Base-by-base conservation (phyloP, 2,113 vertebrate genomes). In the Garra rufa region DNA sequence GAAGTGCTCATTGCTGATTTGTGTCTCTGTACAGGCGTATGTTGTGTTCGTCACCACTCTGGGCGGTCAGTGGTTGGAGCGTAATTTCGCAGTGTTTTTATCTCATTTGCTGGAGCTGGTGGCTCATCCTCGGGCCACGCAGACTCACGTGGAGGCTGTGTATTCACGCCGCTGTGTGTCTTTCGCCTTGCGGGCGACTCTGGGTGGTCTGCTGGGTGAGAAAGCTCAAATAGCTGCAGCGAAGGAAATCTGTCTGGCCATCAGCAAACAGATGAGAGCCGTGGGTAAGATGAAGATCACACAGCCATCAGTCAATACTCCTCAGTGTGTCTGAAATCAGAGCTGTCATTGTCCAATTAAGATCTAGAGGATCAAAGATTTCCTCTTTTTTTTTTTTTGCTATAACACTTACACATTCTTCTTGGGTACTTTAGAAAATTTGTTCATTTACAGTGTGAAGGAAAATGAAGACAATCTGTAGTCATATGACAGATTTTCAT, bases 151-250 rank as follows among this genome's bases (percentile, higher is more conserved):
- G 55, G 98, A 99, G 73, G 98, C 98, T 0, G 98, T 99, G 84
- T 99, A 99, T 88, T 99, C 98, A 0, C 96, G 98, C 71, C 97
- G 98, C 89, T 99, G 98, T 0, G 98, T 99, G 83, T 99, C 98
- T 83, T 99, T 99, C 87, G 98, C 99, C 91, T 94, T 99, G 13
- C 96, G 97, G 44, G 97, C 98, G 85, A 98, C 98, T 0, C 95
- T 99, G 86, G 98, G 98, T 43, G 97, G 97, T 89, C 92, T 99
- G 74, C 92, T 99, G 0, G 98, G 98, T 0, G 98, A 99, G 90
- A 99, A 99, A 91, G 98, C 98, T 13, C 98, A 99, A 94, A 99
- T 99, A 84, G 98, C 98, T 48, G 98, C 98, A 73, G 98, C 97
- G 85, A 99, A 98, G 93, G 98, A 99, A 91, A 96, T 99, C 87